Percentiles rank a stretch among this genome's conserved stretches.
phyloP scores from a whole-genome alignment of 2,797 vertebrate species.

The Sarcophilus harrisii region DNA sequence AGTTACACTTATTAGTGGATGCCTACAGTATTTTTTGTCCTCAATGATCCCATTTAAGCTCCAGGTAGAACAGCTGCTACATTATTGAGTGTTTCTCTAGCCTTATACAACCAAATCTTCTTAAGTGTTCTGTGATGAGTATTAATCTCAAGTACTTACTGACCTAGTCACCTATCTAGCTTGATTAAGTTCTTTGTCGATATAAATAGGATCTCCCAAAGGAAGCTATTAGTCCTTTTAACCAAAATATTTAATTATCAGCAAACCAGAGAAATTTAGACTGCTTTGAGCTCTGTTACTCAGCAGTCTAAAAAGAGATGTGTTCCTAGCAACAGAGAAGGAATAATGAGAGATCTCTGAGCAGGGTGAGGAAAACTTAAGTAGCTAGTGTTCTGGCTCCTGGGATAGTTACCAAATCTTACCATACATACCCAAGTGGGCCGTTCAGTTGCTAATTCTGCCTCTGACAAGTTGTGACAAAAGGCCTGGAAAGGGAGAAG shows the following conservation, averaged over 20 bases:
- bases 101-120: neutral
- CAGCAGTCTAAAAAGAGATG: neutral
- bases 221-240: neutral
- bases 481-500: neutral
- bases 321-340: neutral
- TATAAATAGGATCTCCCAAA: neutral
- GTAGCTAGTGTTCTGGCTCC: neutral
- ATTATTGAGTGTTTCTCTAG: neutral
- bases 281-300: neutral
- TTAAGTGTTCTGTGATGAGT: neutral
- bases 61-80: neutral
- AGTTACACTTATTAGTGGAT: neutral
- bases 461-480: neutral
- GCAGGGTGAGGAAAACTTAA: neutral
- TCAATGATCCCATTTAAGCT: neutral
- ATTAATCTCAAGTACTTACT: neutral
- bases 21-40: neutral
- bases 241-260: neutral
- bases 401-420: neutral
- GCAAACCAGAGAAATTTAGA: neutral
- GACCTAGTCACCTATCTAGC: neutral
- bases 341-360: neutral
- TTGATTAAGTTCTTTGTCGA: neutral
- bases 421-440: neutral
- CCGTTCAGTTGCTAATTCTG: neutral